Conservation (phyloP, 2,888 invertebrate species). For the Euplexia lucipara region DNA sequence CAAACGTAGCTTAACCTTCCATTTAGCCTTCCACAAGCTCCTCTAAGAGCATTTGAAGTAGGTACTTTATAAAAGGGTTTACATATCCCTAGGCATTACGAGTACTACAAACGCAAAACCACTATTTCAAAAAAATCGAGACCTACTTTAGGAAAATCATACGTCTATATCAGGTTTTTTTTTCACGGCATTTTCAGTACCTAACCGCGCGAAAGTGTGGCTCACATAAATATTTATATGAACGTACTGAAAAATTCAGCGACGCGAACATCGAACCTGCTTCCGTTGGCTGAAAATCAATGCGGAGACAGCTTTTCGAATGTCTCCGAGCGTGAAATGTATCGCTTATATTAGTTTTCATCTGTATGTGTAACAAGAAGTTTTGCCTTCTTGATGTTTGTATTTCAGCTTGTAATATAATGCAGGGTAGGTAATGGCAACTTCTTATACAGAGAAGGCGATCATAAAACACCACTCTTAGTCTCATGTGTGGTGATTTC, state of each 20-base stretch:
- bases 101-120: neutral
- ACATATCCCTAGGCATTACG: neutral
- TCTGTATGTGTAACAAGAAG: neutral
- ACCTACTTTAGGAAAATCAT: neutral
- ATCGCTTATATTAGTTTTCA: conserved; percentile 32
- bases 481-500: too few relatives aligned
- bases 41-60: too few relatives aligned
- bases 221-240: conserved; percentile 57
- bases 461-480: too few relatives aligned
- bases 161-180: conserved; percentile 13
- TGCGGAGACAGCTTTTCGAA: conserved; percentile 46
- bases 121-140: neutral
- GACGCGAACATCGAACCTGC: conserved; percentile 49
- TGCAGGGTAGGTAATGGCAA: too few relatives aligned
- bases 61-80: neutral
- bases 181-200: conserved; percentile 29
- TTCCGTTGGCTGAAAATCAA: conserved; percentile 57
- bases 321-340: conserved; percentile 42
- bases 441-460: too few relatives aligned
- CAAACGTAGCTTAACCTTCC: too few relatives aligned
- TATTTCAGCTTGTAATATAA: too few relatives aligned
- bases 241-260: conserved; percentile 61
- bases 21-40: too few relatives aligned
- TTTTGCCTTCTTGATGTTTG: too few relatives aligned
- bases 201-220: conserved; percentile 29